phyloP scores from a whole-genome alignment of 2,888 invertebrate genomes.

The Meloe dianella region DNA sequence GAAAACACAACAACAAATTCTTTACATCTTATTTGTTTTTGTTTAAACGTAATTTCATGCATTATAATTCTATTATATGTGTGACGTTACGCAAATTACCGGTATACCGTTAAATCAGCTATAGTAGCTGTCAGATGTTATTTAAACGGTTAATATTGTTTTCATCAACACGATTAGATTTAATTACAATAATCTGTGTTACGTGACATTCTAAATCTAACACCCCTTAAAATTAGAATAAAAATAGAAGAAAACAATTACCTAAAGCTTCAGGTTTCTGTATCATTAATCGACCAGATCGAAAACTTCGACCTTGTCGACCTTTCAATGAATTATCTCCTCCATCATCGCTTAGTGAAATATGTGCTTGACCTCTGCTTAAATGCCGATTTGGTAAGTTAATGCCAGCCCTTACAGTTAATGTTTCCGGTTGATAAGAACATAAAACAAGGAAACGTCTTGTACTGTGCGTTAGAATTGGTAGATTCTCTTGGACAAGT shows the following conservation, averaged over 20 bases:
- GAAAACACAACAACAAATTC: background rate
- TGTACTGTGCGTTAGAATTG: conserved; percentile 78
- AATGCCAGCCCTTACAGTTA: conserved; percentile 81
- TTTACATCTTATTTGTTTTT: background rate
- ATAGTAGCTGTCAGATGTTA: background rate
- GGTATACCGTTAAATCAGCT: background rate
- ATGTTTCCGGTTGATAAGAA: conserved; percentile 80
- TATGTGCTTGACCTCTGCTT: conserved; percentile 60
- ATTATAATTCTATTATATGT: background rate
- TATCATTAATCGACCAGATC: conserved; percentile 42
- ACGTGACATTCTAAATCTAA: background rate
- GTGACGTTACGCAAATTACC: background rate
- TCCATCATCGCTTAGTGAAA: conserved; percentile 42
- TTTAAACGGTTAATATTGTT: conserved; percentile 2
- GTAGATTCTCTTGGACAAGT: conserved; percentile 81
- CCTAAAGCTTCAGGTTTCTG: conserved; percentile 56
- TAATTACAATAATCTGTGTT: background rate
- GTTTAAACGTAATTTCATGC: background rate
- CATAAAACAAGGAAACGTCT: conserved; percentile 77
- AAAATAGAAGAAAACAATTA: conserved; percentile 33
- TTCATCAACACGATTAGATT: background rate
- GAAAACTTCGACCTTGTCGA: conserved; percentile 45
- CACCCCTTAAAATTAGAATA: background rate
- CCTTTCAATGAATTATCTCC: background rate
- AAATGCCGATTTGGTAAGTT: conserved; percentile 66